Percentiles rank a stretch among this genome's conserved stretches.
phyloP scores from a whole-genome alignment of 2,113 vertebrate species.

The Grammomys surdaster region DNA sequence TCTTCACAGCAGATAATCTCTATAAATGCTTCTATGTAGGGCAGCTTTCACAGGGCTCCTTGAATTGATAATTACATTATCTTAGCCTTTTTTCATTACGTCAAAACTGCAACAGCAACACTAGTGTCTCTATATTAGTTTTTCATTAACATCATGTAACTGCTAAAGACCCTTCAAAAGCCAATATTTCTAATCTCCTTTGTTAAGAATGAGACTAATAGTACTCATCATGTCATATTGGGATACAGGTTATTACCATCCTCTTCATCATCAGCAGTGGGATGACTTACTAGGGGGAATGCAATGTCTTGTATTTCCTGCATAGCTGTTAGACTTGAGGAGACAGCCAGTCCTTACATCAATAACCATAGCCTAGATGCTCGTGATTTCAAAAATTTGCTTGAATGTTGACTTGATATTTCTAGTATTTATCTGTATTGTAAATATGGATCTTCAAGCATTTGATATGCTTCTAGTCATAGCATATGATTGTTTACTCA shows the following conservation, averaged over 20 bases:
- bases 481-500: background rate
- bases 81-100: background rate
- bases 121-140: background rate
- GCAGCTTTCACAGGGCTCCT: background rate
- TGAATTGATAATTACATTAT: background rate
- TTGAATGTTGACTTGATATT: background rate
- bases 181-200: background rate
- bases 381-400: background rate
- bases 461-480: background rate
- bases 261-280: background rate
- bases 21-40: background rate
- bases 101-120: background rate
- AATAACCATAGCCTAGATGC: background rate
- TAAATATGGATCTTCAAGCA: background rate
- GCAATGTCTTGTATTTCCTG: background rate
- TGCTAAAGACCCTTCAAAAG: background rate
- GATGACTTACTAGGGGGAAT: background rate
- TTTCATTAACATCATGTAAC: background rate
- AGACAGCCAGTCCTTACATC: background rate
- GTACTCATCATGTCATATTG: accelerated
- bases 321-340: background rate
- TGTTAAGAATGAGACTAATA: background rate
- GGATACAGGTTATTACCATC: no score
- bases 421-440: background rate
- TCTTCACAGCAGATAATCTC: background rate